Evolutionary conservation across 1,140 invertebrate species (phyloP), one percentile per base, ranked within the genome.

Genomic region (Drosophila micromelanica): DNA sequence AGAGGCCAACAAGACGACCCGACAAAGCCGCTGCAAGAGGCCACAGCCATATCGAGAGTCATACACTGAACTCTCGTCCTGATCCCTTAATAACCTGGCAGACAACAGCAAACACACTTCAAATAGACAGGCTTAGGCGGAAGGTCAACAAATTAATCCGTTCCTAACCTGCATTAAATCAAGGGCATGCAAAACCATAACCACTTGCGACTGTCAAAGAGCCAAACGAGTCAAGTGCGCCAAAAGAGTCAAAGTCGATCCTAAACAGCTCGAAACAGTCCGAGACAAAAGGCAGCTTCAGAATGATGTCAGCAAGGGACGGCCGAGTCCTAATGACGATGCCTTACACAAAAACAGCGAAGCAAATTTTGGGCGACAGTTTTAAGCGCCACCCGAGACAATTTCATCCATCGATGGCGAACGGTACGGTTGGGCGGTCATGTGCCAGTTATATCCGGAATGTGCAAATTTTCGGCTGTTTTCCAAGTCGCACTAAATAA

Each of bases 401-500:
- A 46, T 37, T 78, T 38, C 32, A 57, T 42, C 55, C 55, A 67
- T 56, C 60, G 43, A 69, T 52, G 46, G 63, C 20, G 6, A 20
- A 13, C 4, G 32, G 56, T 38, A 45, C 40, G 80, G 71, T 46
- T 75, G 77, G 77, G 40, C 45, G 49, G 35, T 32, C 45, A 54
- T 55, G 38, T 8, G 15, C 48, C 37, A 17, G 37, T 56, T 56
- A 63, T 70, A 59, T 56, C 37, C 60, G 76, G 56, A 84, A 73
- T 85, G 70, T 85, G 80, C 55, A 85, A 65, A 73, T 85, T 84
- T 72, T 61, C 68, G 76, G 60, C 38, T 61, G 49, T 67, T 52
- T 57, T 32, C 17, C 6, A 61, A 77, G 35, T 76, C 61, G 65
- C 78, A 78, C 75, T 82, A 86, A 87, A 78, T 78, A 86, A 87